phyloP scores from a whole-genome alignment of 2,113 vertebrate species.

The Raphicerus campestris region DNA sequence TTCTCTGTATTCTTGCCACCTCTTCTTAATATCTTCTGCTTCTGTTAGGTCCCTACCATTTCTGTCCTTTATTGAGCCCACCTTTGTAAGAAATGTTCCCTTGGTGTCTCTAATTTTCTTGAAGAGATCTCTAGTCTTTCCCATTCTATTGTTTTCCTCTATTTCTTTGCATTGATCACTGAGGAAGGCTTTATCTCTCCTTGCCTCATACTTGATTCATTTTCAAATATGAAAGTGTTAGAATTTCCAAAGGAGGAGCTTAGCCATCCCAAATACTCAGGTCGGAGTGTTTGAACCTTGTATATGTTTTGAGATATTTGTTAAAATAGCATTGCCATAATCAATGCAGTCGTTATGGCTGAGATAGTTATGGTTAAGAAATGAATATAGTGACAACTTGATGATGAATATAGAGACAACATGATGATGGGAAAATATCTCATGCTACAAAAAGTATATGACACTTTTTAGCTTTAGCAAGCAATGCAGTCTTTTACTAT shows the following conservation, averaged over 20 bases:
- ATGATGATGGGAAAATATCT: background rate
- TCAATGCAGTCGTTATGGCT: background rate
- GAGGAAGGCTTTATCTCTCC: no score
- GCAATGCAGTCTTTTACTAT: background rate
- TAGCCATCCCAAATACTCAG: background rate
- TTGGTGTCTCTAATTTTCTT: no score
- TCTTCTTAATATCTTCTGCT: no score
- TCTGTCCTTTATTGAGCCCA: no score
- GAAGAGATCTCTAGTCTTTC: no score
- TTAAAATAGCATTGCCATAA: background rate
- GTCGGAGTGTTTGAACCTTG: background rate
- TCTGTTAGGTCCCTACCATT: no score
- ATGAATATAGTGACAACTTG: background rate
- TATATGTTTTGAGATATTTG: background rate
- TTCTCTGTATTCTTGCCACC: no score
- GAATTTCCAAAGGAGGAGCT: background rate
- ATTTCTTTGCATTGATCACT: no score
- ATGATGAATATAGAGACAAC: background rate
- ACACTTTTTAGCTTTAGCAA: background rate
- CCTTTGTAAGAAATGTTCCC: no score
- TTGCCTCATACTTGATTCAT: background rate
- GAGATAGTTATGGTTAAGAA: background rate
- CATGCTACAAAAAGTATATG: background rate
- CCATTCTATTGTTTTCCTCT: no score
- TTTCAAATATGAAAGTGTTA: background rate